Conservation (phyloP, 2,113 vertebrate genomes). For the Peromyscus leucopus region DNA sequence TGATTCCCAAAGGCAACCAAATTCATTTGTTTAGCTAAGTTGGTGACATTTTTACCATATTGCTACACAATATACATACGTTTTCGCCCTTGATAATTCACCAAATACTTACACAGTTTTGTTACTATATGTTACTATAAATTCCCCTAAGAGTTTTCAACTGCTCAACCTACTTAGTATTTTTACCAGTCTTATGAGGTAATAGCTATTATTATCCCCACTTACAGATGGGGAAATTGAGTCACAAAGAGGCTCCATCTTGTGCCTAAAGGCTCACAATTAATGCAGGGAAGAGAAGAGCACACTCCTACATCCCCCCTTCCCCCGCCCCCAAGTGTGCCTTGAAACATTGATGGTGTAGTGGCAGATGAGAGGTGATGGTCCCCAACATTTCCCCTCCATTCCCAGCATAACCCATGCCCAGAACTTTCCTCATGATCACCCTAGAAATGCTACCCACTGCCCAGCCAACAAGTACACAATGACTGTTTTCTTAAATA, state of each 20-base stretch:
- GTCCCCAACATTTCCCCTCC: background rate
- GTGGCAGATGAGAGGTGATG: background rate
- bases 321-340: background rate
- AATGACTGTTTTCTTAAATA: background rate
- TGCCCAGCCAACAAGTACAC: too few relatives aligned
- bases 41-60: background rate
- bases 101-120: background rate
- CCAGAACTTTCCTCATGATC: background rate
- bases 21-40: slow-evolving; percentile 41
- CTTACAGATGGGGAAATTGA: background rate
- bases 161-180: background rate
- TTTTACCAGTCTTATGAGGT: background rate
- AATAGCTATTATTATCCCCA: background rate
- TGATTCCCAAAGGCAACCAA: background rate
- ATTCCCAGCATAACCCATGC: background rate
- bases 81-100: background rate
- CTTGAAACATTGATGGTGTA: background rate
- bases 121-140: background rate
- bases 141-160: background rate
- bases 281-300: background rate
- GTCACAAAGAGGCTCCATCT: background rate
- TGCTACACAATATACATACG: background rate
- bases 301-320: background rate
- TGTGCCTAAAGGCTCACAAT: background rate
- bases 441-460: background rate